Conservation (phyloP, 2,113 vertebrate species). For the Myocastor coypus region DNA sequence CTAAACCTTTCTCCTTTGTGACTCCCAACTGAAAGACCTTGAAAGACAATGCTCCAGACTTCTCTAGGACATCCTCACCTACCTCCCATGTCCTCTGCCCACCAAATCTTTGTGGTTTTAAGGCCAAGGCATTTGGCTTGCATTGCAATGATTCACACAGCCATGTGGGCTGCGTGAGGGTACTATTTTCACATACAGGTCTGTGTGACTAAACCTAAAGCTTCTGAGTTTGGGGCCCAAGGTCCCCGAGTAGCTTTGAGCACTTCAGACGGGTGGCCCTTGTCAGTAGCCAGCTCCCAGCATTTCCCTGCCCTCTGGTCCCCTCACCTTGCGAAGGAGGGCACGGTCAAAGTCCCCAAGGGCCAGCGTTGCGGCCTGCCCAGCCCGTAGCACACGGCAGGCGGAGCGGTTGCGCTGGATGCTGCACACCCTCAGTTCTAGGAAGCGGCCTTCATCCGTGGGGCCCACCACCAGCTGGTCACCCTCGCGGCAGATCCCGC, state of each 20-base stretch:
- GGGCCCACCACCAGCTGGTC: conserved; percentile 97
- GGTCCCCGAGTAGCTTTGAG: neutral
- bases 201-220: neutral
- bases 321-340: conserved; percentile 95
- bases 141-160: neutral
- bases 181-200: neutral
- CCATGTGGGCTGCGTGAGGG: neutral
- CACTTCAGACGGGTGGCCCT: neutral
- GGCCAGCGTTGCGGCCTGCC: conserved; percentile 97
- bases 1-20: neutral
- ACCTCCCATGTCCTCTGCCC: neutral
- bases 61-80: neutral
- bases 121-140: neutral
- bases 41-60: neutral
- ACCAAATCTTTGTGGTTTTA: neutral
- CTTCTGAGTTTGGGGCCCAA: neutral
- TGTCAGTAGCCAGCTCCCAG: neutral
- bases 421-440: conserved; percentile 94
- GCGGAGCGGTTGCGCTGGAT: conserved; percentile 98
- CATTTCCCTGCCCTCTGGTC: neutral
- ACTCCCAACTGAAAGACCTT: neutral
- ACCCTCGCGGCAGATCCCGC: conserved; percentile 98
- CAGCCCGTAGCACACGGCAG: conserved; percentile 95
- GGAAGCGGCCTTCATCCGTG: conserved; percentile 94
- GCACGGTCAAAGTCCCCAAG: conserved; percentile 96